Evolutionary conservation across 1,140 invertebrate genomes (phyloP).

Genomic region (Conus ventricosus): DNA sequence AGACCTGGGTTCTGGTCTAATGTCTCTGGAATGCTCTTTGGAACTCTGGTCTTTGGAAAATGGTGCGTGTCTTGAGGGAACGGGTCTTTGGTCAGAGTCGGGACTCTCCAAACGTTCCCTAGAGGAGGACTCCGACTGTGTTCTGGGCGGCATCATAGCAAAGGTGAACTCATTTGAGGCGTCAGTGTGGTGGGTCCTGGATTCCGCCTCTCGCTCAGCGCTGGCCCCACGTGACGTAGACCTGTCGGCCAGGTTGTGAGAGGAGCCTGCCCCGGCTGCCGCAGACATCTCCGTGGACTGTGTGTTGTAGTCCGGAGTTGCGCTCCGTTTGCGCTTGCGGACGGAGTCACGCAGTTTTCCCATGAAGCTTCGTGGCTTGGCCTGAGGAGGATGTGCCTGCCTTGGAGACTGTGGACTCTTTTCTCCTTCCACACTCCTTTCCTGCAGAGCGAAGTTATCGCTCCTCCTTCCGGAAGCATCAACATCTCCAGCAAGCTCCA

Average conservation of each 20-base stretch:
- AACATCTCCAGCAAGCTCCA: background rate
- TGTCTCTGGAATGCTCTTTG: background rate
- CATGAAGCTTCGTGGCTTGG: conserved; percentile 14
- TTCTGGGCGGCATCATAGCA: conserved; percentile 10
- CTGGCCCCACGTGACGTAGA: conserved; percentile 4
- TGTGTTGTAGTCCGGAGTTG: conserved; percentile 6
- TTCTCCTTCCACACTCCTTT: background rate
- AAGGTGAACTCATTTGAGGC: conserved; percentile 47
- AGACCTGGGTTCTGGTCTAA: background rate
- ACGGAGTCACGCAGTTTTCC: conserved; percentile 18
- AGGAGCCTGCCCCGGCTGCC: background rate
- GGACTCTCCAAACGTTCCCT: background rate
- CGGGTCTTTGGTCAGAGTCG: background rate
- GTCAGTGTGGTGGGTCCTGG: conserved; percentile 34
- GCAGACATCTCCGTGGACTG: conserved; percentile 28
- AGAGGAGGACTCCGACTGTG: background rate
- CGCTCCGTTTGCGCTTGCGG: conserved; percentile 12
- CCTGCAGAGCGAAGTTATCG: conserved; percentile 13
- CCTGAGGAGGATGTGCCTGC: background rate
- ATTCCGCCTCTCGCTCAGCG: conserved; percentile 1
- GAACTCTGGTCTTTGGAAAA: background rate
- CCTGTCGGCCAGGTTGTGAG: background rate
- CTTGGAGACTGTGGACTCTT: background rate
- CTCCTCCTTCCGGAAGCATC: background rate
- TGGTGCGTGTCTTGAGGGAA: background rate